Conservation (phyloP, 1,140 invertebrate species). For the Bombus polaris region DNA sequence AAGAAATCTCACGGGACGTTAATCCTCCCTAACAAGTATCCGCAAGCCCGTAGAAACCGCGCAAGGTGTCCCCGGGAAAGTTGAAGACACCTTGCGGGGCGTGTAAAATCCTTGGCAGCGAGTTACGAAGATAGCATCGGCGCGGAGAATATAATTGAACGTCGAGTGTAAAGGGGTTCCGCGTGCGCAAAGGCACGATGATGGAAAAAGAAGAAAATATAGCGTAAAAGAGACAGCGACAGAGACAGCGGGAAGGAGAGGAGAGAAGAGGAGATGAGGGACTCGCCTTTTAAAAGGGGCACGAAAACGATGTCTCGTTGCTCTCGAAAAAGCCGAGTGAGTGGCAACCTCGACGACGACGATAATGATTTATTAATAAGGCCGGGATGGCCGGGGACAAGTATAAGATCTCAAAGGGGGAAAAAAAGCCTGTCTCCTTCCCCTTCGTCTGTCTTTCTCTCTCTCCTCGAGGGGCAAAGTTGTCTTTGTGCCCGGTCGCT, state of each 20-base stretch:
- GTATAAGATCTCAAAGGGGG: slow-evolving; percentile 30
- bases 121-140: slow-evolving; percentile 48
- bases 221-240: background rate
- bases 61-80: background rate
- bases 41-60: no score
- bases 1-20: background rate
- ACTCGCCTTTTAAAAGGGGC: slow-evolving; percentile 7
- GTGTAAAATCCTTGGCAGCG: slow-evolving; percentile 26
- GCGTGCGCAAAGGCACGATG: slow-evolving; percentile 14
- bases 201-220: background rate
- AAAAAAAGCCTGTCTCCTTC: background rate
- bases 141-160: slow-evolving; percentile 46
- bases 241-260: background rate
- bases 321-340: slow-evolving; percentile 30
- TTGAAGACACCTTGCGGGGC: slow-evolving; percentile 4
- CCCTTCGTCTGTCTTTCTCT: background rate
- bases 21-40: background rate
- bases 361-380: slow-evolving; percentile 60
- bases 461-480: slow-evolving; percentile 9
- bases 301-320: slow-evolving; percentile 43
- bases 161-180: slow-evolving; percentile 24
- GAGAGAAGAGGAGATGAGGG: background rate
- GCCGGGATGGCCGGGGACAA: slow-evolving; percentile 19
- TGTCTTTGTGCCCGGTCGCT: slow-evolving; percentile 26
- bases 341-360: slow-evolving; percentile 36